Evolutionary conservation across 2,113 vertebrate genomes (phyloP).

Genomic region (Lasiurus cinereus): DNA sequence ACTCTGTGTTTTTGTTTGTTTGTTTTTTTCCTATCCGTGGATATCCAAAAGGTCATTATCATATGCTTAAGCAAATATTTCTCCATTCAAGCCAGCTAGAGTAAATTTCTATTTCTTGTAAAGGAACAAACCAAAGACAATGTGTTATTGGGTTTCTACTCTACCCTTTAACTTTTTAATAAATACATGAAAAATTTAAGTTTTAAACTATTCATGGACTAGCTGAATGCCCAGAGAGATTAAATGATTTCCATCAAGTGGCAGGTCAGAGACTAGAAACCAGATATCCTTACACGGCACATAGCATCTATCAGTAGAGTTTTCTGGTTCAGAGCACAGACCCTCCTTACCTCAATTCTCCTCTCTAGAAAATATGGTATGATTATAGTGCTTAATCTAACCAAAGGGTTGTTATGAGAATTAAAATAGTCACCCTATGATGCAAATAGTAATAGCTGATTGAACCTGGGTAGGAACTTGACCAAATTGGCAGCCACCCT

Average conservation of each 20-base stretch:
- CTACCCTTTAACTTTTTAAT: not conserved
- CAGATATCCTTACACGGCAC: not conserved
- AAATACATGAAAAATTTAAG: not conserved
- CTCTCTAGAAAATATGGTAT: not conserved
- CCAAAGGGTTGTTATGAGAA: constrained; percentile 17
- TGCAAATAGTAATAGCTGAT: constrained; percentile 1
- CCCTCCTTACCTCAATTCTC: not conserved
- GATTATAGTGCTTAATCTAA: not conserved
- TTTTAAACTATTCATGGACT: constrained; percentile 20
- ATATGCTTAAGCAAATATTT: not conserved
- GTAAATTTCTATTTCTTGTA: constrained; percentile 7
- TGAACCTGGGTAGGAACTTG: constrained; percentile 12
- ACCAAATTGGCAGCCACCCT: not conserved
- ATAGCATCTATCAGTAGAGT: not conserved
- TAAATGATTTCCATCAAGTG: not conserved
- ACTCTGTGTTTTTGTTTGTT: not conserved
- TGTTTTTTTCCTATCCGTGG: not conserved
- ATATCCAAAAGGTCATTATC: not conserved
- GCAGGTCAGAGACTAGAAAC: constrained; percentile 27
- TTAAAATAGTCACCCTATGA: constrained; percentile 1
- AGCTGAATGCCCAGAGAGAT: constrained; percentile 14
- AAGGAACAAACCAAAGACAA: not conserved
- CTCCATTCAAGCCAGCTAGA: not conserved
- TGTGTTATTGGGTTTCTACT: not conserved
- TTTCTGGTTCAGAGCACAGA: not conserved